phyloP scores from a whole-genome alignment of 2,113 vertebrate genomes.

The Serinus canaria region DNA sequence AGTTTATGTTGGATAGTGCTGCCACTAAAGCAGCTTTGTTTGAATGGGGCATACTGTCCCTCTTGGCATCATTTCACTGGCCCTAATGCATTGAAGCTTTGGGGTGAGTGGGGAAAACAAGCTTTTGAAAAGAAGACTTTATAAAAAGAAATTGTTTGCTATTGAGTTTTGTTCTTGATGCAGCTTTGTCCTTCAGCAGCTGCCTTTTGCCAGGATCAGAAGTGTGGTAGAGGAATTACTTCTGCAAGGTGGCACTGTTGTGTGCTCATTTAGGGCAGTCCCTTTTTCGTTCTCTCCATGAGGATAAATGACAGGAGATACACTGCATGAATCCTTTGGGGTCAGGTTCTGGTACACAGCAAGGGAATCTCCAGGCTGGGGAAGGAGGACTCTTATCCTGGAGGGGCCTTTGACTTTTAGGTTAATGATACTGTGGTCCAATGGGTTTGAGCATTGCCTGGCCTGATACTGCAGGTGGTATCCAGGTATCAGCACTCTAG shows the following conservation, averaged over 20 bases:
- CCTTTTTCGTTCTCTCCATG: not conserved
- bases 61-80: not conserved
- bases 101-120: not conserved
- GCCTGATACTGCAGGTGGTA: rapidly evolving
- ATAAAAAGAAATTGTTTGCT: not conserved
- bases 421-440: not conserved
- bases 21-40: slow-evolving; percentile 6
- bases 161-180: not conserved
- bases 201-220: not conserved
- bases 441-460: not conserved
- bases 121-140: not conserved
- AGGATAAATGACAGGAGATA: not conserved
- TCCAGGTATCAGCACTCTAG: not conserved
- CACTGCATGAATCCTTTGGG: not conserved
- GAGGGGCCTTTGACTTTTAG: not conserved
- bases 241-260: slow-evolving; percentile 47
- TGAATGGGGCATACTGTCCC: not conserved
- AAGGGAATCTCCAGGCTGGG: not conserved
- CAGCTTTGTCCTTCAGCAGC: not conserved
- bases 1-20: slow-evolving; percentile 26
- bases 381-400: not conserved
- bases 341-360: not conserved
- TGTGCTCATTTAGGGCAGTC: not conserved
- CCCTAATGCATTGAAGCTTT: not conserved
- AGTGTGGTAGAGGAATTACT: not conserved